phyloP scores from a whole-genome alignment of 2,888 invertebrate species.

The Drosophila anomelani region DNA sequence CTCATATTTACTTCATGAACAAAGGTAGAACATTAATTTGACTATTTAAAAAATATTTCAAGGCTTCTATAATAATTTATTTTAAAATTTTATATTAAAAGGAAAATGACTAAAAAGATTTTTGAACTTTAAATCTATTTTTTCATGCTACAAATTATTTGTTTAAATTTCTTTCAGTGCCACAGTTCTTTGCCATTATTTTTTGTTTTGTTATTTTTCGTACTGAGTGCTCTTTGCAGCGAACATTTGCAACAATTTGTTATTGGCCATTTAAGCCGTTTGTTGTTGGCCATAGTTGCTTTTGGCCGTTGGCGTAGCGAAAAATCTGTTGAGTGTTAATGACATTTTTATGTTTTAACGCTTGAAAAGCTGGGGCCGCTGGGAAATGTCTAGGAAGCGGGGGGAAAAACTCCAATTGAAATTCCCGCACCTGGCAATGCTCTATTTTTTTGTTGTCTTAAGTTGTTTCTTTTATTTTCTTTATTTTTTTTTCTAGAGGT shows the following conservation, averaged over 20 bases:
- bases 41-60: background rate
- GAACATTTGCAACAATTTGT: slow-evolving; percentile 78
- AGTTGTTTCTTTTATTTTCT: slow-evolving; percentile 1
- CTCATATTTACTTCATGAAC: background rate
- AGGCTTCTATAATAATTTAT: background rate
- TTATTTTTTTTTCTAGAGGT: background rate
- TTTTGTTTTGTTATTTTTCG: slow-evolving; percentile 26
- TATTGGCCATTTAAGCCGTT: slow-evolving; percentile 77
- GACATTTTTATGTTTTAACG: slow-evolving; percentile 79
- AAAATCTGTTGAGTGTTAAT: slow-evolving; percentile 79
- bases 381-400: slow-evolving; percentile 18
- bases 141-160: background rate
- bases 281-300: slow-evolving; percentile 53
- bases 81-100: background rate
- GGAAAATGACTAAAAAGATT: background rate
- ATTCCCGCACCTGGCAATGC: slow-evolving; percentile 48
- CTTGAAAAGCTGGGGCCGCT: slow-evolving; percentile 67
- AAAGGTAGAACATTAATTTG: background rate
- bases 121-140: background rate
- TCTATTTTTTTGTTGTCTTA: slow-evolving; percentile 34
- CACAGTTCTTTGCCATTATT: slow-evolving; percentile 48
- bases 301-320: slow-evolving; percentile 60
- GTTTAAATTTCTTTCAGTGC: slow-evolving; percentile 12
- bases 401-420: slow-evolving; percentile 66
- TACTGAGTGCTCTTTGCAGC: slow-evolving; percentile 38